phyloP scores from a whole-genome alignment of 1,140 invertebrate genomes.

The Leptoteleia sp. region DNA sequence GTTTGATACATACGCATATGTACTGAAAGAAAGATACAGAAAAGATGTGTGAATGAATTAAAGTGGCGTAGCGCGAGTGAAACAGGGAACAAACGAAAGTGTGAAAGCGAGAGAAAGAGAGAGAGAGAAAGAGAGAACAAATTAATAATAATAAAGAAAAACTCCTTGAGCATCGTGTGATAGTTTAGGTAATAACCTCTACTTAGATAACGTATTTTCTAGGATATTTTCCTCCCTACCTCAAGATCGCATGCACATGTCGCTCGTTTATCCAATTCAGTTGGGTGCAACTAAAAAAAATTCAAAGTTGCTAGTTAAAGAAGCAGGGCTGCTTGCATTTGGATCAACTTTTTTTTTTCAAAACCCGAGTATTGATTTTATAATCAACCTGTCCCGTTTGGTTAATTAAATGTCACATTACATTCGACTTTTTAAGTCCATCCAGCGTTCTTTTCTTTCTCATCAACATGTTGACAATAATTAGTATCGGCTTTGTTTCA shows the following conservation, averaged over 20 bases:
- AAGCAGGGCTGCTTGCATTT: slow-evolving; percentile 54
- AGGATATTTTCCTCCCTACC: slow-evolving; percentile 73
- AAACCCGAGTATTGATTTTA: slow-evolving; percentile 54
- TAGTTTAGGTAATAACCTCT: slow-evolving; percentile 64
- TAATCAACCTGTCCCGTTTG: slow-evolving; percentile 48
- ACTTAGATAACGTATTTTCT: slow-evolving; percentile 71
- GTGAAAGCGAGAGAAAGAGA: no score
- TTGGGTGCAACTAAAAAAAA: slow-evolving; percentile 48
- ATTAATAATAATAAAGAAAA: slow-evolving; percentile 26
- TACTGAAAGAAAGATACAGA: slow-evolving; percentile 42
- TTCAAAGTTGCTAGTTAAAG: slow-evolving; percentile 38
- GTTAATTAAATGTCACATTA: slow-evolving; percentile 51
- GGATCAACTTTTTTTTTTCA: slow-evolving; percentile 43
- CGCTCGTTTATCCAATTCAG: slow-evolving; percentile 67
- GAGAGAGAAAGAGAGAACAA: slow-evolving; percentile 29
- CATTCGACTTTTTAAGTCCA: slow-evolving; percentile 32
- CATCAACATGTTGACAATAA: no score
- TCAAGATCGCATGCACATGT: slow-evolving; percentile 68
- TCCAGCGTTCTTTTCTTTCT: no score
- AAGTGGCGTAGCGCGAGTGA: slow-evolving; percentile 8
- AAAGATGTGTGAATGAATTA: neutral
- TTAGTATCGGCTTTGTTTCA: no score
- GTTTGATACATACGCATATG: slow-evolving; percentile 34
- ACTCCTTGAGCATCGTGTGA: slow-evolving; percentile 64
- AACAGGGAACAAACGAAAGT: slow-evolving; percentile 3